Percentiles rank a stretch among this genome's conserved stretches.
Evolutionary conservation across 1,140 invertebrate species (phyloP).

Genomic region (Drosophila repletoides): DNA sequence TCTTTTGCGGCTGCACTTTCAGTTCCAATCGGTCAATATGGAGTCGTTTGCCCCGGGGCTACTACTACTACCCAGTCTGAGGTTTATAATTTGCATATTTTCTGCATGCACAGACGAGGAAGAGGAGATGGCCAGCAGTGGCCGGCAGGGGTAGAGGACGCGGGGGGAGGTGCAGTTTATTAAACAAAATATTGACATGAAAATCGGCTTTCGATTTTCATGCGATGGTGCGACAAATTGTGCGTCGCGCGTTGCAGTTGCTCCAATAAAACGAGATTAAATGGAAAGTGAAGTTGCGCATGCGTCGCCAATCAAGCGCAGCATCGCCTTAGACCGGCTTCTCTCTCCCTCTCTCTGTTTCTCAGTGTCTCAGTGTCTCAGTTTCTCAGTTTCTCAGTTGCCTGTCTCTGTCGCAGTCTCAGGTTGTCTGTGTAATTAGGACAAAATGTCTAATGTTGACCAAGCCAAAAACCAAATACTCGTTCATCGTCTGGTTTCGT

Average conservation of each 20-base stretch:
- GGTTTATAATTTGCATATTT: conserved; percentile 74
- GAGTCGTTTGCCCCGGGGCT: conserved; percentile 29
- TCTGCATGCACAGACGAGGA: conserved; percentile 69
- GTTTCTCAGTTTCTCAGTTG: conserved; percentile 2
- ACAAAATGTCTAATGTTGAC: conserved; percentile 78
- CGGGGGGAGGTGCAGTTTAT: too few relatives aligned
- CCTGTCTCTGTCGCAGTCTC: too few relatives aligned
- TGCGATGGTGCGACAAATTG: conserved; percentile 69
- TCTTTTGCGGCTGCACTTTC: conserved; percentile 58
- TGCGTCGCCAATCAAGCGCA: conserved; percentile 64
- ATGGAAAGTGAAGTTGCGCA: conserved; percentile 78
- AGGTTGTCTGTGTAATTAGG: conserved; percentile 73
- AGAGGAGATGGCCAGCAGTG: too few relatives aligned
- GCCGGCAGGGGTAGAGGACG: too few relatives aligned
- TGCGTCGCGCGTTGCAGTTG: conserved; percentile 50
- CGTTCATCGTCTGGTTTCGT: conserved; percentile 35
- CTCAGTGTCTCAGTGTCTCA: background rate
- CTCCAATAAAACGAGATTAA: conserved; percentile 72
- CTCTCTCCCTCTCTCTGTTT: background rate
- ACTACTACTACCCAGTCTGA: conserved; percentile 13
- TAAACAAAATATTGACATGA: conserved; percentile 80
- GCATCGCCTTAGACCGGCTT: conserved; percentile 1
- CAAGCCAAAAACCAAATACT: conserved; percentile 74
- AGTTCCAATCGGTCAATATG: conserved; percentile 68
- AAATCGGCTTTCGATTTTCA: conserved; percentile 79